Evolutionary conservation across 2,113 vertebrate species (phyloP).

Genomic region (Potamarius usumacintae): DNA sequence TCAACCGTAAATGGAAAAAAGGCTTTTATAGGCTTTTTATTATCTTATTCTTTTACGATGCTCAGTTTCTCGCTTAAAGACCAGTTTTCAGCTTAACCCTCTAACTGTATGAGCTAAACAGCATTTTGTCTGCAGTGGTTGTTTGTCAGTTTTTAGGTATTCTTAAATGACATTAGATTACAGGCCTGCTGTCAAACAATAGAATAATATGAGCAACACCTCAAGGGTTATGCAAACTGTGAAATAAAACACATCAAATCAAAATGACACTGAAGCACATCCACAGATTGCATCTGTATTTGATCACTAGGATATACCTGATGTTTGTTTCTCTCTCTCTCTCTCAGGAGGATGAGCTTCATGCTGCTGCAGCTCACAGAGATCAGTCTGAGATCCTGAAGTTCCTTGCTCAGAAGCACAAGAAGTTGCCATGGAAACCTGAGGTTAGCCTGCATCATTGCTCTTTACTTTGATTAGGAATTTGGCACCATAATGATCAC

Average conservation of each 20-base stretch:
- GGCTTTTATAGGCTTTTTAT: too few relatives aligned
- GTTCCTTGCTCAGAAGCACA: slow-evolving; percentile 71
- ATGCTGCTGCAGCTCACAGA: slow-evolving; percentile 58
- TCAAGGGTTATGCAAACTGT: neutral
- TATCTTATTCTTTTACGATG: too few relatives aligned
- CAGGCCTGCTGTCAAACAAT: neutral
- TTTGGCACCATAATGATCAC: slow-evolving; percentile 36
- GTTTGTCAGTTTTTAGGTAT: neutral
- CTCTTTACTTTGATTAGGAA: slow-evolving; percentile 31
- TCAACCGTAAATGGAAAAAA: too few relatives aligned
- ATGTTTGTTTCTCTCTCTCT: slow-evolving; percentile 17
- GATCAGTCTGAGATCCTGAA: slow-evolving; percentile 64
- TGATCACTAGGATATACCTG: slow-evolving; percentile 9
- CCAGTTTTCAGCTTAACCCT: neutral
- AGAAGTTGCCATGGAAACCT: slow-evolving; percentile 75
- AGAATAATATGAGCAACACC: neutral
- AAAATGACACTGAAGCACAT: neutral
- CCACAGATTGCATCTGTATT: neutral
- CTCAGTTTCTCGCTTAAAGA: neutral
- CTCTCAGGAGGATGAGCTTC: slow-evolving; percentile 71
- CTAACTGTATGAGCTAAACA: neutral
- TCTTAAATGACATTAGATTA: neutral
- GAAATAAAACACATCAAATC: neutral
- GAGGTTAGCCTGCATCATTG: slow-evolving; percentile 65
- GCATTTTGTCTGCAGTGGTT: neutral